These are phyloP conservation scores for Callithrix jacchus DNA, from an alignment of 2,113 vertebrate species.

Conservation along the genomic window DNA sequence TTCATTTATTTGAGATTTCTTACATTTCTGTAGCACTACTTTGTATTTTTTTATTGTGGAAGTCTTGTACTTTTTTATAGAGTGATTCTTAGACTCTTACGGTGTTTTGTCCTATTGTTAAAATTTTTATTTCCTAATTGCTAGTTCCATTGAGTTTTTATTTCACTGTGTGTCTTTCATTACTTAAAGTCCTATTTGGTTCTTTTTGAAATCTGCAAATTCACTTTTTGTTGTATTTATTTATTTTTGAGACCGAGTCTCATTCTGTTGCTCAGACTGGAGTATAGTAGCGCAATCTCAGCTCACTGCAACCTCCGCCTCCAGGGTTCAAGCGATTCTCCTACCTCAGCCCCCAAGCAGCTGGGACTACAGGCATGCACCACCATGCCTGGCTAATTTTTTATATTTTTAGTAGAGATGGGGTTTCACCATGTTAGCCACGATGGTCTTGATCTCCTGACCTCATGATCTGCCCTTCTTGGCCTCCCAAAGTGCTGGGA, in stretches of 20 bases:
- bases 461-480: too few species aligned
- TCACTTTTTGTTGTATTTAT: not conserved
- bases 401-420: too few species aligned
- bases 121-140: not conserved
- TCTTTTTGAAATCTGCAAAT: not conserved
- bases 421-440: too few species aligned
- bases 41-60: not conserved
- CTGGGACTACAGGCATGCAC: too few species aligned
- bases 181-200: not conserved
- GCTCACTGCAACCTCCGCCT: too few species aligned
- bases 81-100: not conserved
- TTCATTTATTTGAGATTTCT: not conserved
- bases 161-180: not conserved
- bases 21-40: not conserved
- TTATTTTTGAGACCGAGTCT: not conserved
- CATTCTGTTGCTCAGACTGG: too few species aligned
- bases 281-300: too few species aligned
- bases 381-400: too few species aligned
- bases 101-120: not conserved
- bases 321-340: too few species aligned
- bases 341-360: too few species aligned
- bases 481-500: too few species aligned
- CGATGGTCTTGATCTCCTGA: too few species aligned
- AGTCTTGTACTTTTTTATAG: not conserved
- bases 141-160: not conserved